Evolutionary conservation across 2,113 vertebrate species (phyloP).

Genomic region (Chaetura pelagica): DNA sequence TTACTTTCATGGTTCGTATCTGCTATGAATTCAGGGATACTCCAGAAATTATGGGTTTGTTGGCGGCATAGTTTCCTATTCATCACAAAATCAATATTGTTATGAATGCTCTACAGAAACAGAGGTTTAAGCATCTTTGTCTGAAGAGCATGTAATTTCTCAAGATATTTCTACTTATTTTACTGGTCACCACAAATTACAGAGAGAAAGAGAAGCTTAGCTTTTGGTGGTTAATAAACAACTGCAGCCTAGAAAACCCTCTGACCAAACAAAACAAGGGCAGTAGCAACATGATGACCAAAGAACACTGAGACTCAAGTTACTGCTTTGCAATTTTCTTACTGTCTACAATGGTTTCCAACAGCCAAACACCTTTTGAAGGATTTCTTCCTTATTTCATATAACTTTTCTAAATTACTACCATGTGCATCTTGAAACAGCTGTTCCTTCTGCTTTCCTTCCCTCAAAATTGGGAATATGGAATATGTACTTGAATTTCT

Average conservation of each 20-base stretch:
- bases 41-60: constrained; percentile 11
- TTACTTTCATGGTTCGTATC: not conserved
- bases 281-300: not conserved
- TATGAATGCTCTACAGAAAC: not conserved
- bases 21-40: not conserved
- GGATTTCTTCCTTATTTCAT: not conserved
- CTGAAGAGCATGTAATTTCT: constrained; percentile 14
- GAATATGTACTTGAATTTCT: not conserved
- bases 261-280: not conserved
- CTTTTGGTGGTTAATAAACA: constrained; percentile 35
- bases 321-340: not conserved
- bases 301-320: not conserved
- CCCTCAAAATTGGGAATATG: not conserved
- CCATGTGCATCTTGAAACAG: not conserved
- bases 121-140: not conserved
- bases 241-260: not conserved
- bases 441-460: not conserved
- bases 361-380: not conserved
- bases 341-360: not conserved
- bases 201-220: not conserved
- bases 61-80: constrained; percentile 31
- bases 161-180: constrained; percentile 2
- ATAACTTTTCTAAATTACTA: not conserved
- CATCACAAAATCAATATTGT: not conserved
- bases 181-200: not conserved